These are phyloP conservation scores for Luscinia megarhynchos DNA, from an alignment of 2,797 vertebrate genomes.

Conservation along the genomic window DNA sequence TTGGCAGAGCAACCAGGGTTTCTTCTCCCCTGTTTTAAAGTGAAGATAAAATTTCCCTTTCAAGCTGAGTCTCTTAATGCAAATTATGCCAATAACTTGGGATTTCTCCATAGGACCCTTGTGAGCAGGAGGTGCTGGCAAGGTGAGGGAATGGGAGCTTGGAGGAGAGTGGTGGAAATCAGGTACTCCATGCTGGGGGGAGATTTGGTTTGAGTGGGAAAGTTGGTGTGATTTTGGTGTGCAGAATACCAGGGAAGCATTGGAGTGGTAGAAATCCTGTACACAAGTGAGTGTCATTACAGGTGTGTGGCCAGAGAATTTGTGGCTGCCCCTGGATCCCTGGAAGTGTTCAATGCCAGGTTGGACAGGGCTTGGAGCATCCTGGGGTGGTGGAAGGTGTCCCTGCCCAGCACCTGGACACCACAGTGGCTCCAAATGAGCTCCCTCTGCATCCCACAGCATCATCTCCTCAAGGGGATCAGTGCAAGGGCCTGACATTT, in stretches of 20 bases:
- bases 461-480: accelerated
- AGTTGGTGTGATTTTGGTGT: not conserved
- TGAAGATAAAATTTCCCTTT: not conserved
- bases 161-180: not conserved
- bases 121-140: not conserved
- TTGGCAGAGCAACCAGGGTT: not conserved
- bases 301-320: not conserved
- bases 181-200: not conserved
- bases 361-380: accelerated
- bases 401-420: not conserved
- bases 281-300: not conserved
- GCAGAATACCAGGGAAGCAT: not conserved
- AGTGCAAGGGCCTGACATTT: not conserved
- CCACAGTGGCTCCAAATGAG: accelerated
- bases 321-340: not conserved
- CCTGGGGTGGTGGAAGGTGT: not conserved
- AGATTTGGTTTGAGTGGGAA: accelerated
- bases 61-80: not conserved
- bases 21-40: not conserved
- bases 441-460: not conserved
- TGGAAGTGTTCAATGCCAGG: not conserved
- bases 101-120: not conserved
- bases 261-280: not conserved
- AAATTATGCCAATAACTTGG: not conserved
- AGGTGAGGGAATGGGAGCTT: not conserved